Conservation (phyloP, 2,888 invertebrate species). For the Drosophila paramelanica region DNA sequence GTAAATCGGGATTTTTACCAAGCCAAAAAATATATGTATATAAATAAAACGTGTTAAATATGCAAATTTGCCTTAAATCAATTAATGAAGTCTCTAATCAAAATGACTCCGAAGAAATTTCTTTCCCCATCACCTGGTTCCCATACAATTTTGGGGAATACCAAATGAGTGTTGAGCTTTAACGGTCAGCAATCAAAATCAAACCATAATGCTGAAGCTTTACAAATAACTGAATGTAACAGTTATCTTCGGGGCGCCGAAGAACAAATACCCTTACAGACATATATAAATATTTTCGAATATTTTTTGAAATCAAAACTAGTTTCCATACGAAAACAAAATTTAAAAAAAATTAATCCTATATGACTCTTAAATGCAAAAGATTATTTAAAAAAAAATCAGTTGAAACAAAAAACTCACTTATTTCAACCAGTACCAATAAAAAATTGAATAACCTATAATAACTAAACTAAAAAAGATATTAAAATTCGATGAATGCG, state of each 20-base stretch:
- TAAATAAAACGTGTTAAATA: constrained; percentile 59
- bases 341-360: too few relatives aligned
- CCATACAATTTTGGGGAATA: constrained; percentile 60
- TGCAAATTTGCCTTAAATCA: constrained; percentile 64
- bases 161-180: constrained; percentile 33
- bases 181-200: neutral
- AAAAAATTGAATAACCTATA: too few relatives aligned
- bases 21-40: constrained; percentile 2
- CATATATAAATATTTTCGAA: neutral
- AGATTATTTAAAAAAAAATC: too few relatives aligned
- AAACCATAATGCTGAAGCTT: neutral
- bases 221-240: neutral
- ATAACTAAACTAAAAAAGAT: too few relatives aligned
- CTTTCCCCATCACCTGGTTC: constrained; percentile 38
- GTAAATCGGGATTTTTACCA: constrained; percentile 48
- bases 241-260: neutral
- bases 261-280: neutral
- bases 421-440: too few relatives aligned
- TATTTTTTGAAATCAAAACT: too few relatives aligned
- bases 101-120: constrained; percentile 57
- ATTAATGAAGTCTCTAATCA: constrained; percentile 51
- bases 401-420: too few relatives aligned
- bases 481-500: too few relatives aligned
- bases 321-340: too few relatives aligned
- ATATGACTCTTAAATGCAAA: too few relatives aligned